Evolutionary conservation across 2,113 vertebrate genomes (phyloP).

Genomic region (Leptodactylus fuscus): DNA sequence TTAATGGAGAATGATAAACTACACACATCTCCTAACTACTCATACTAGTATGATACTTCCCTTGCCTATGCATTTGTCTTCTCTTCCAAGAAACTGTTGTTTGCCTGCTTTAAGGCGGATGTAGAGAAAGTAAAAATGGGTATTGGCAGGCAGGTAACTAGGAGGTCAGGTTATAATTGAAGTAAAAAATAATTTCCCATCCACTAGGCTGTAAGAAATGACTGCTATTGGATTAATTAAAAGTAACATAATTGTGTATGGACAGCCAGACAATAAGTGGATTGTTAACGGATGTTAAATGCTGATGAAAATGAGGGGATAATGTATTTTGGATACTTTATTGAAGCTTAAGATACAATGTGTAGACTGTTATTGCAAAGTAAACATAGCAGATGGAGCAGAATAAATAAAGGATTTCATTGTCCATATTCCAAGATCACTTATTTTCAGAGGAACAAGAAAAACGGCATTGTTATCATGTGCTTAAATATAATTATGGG

Average conservation of each 20-base stretch:
- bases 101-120: neutral
- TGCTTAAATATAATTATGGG: neutral
- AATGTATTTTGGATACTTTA: neutral
- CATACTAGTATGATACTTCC: neutral
- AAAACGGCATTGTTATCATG: neutral
- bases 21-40: neutral
- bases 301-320: neutral
- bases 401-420: neutral
- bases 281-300: neutral
- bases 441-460: neutral
- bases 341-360: neutral
- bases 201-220: neutral
- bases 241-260: neutral
- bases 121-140: neutral
- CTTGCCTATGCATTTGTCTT: neutral
- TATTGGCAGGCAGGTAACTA: neutral
- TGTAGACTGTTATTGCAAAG: neutral
- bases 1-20: neutral
- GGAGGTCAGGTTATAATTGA: neutral
- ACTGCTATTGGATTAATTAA: neutral
- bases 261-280: neutral
- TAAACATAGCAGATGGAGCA: conserved; percentile 14
- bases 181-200: neutral
- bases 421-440: neutral
- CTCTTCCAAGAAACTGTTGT: neutral